Evolutionary conservation across 1,140 invertebrate species (phyloP), one percentile per base, ranked within the genome.

Genomic region (Bombus confusus): DNA sequence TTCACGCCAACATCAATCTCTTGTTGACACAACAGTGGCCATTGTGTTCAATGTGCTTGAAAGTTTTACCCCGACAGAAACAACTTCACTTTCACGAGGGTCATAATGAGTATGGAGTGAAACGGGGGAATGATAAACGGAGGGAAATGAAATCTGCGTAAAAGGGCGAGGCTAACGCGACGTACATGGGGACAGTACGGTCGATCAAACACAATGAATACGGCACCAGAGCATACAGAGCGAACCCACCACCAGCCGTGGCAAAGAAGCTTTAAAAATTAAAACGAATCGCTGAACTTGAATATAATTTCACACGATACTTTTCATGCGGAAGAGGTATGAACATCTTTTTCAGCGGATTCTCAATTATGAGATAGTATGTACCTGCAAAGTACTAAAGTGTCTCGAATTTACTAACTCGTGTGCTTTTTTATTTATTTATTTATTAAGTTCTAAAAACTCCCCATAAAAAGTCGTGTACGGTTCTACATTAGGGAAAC

Each of bases 101-200:
- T 86, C 39, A 25, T 31, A 52, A 34, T 68, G 59, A 69, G 12
- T 41, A 41, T 64, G 15, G 69, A 39, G 52, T 59, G 59, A 75
- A 52, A 69, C 64, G 18, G 15, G 66, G 62, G 72, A 25, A 39
- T 72, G 79, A 71, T 39, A 75, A 82, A 78, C 80, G 69, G 34
- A 69, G 80, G 87, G 80, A 84, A 71, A 75, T 52, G 86, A 83
- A 88, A 88, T 84, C 83, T 84, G 75, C 86, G 87, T 84, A 66
- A 87, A 88, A 64, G 87, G 85, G 80, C 83, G 84, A 47, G 59
- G 64, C 75, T 87, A 88, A 88, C 52, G 66, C 81, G 85, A 83
- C 64, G 80, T 72, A 64, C 41, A 59, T 28, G 68, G 52, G 47
- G 75, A 88, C 86, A 87, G 64, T 80, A 80, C 59, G 75, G 41